phyloP scores from a whole-genome alignment of 2,797 vertebrate genomes.

The Lagocephalus sceleratus region DNA sequence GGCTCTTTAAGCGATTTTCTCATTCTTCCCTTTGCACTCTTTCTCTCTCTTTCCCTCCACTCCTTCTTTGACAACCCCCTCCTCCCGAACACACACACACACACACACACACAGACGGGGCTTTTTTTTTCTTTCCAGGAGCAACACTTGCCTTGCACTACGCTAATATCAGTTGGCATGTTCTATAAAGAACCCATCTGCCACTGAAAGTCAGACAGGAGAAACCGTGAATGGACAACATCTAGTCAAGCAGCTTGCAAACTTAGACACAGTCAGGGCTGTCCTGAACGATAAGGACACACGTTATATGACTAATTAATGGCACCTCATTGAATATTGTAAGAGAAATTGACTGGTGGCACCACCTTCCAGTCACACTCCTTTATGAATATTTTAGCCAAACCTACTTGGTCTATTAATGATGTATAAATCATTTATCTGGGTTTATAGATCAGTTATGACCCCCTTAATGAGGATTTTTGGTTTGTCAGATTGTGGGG shows the following conservation, averaged over 20 bases:
- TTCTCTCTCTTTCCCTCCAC: slow-evolving; percentile 21
- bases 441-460: neutral
- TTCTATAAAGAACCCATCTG: slow-evolving; percentile 89
- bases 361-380: neutral
- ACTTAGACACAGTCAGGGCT: slow-evolving; percentile 49
- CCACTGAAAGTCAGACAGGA: slow-evolving; percentile 76
- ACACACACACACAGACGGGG: slow-evolving; percentile 7
- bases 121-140: slow-evolving; percentile 80
- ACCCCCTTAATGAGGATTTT: neutral
- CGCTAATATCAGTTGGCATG: slow-evolving; percentile 87
- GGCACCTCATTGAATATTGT: slow-evolving; percentile 2
- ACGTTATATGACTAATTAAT: slow-evolving; percentile 19
- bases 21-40: slow-evolving; percentile 73
- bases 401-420: neutral
- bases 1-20: slow-evolving; percentile 89
- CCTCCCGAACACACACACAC: slow-evolving; percentile 4
- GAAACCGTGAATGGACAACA: slow-evolving; percentile 71
- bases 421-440: neutral
- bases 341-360: neutral
- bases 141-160: slow-evolving; percentile 83
- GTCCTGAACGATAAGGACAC: slow-evolving; percentile 29
- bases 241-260: slow-evolving; percentile 37
- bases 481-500: slow-evolving; percentile 6
- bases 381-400: neutral
- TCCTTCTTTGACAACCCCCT: neutral